Evolutionary conservation across 2,797 vertebrate species (phyloP).

Genomic region (Galagoides demidoff): DNA sequence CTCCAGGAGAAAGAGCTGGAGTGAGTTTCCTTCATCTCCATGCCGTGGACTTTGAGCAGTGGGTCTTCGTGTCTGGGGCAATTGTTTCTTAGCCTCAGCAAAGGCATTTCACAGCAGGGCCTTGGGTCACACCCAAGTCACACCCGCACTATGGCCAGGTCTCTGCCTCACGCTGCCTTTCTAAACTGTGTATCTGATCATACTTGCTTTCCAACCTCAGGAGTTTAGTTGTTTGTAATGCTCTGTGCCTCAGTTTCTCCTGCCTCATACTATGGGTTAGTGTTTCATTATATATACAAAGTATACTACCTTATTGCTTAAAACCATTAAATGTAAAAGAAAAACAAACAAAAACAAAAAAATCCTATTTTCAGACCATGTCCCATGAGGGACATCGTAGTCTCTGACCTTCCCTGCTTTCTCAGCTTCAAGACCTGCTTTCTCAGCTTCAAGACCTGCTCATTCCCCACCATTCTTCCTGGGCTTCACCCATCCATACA

Average conservation of each 20-base stretch:
- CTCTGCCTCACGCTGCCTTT: not conserved
- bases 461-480: rapidly evolving
- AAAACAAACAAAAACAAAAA: not conserved
- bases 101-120: rapidly evolving
- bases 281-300: not conserved
- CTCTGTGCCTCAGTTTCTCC: not conserved
- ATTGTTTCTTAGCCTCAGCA: not conserved
- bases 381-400: not conserved
- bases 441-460: not conserved
- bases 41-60: not conserved
- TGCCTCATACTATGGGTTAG: not conserved
- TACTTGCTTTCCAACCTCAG: not conserved
- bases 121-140: not conserved
- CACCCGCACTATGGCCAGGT: rapidly evolving
- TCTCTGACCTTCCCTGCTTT: not conserved
- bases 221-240: rapidly evolving
- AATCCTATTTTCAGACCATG: not conserved
- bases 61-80: not conserved
- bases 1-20: rapidly evolving
- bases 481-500: not conserved
- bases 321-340: not conserved
- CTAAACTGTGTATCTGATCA: rapidly evolving
- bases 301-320: not conserved
- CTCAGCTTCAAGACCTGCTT: not conserved
- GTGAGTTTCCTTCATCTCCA: too few relatives aligned